phyloP scores from a whole-genome alignment of 1,140 invertebrate species.

The Hyles euphorbiae region DNA sequence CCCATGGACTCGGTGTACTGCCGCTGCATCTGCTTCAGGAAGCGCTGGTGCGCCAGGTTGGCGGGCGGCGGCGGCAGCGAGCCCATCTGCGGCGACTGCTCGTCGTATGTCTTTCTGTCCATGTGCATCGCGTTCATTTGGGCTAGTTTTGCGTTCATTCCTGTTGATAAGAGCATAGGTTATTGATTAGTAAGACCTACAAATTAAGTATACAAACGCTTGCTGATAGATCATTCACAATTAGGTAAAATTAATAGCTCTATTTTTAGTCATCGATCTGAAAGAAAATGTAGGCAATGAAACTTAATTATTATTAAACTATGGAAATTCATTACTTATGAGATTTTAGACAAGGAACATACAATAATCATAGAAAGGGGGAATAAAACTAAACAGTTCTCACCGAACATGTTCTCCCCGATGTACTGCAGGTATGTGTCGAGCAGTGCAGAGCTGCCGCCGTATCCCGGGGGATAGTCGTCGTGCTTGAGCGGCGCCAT shows the following conservation, averaged over 20 bases:
- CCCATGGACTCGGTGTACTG: conserved; percentile 67
- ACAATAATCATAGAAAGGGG: no score
- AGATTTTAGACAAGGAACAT: no score
- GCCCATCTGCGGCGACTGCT: conserved; percentile 66
- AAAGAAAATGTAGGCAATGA: neutral
- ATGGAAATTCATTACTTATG: neutral
- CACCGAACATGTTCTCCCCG: conserved; percentile 84
- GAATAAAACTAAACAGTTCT: conserved; percentile 16
- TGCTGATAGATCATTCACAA: no score
- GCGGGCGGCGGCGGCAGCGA: conserved; percentile 66
- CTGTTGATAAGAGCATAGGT: conserved; percentile 36
- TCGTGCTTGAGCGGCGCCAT: conserved; percentile 54
- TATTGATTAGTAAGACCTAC: no score
- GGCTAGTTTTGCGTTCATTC: conserved; percentile 81
- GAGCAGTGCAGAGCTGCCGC: conserved; percentile 83
- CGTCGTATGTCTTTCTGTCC: conserved; percentile 73
- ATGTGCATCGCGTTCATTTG: conserved; percentile 82
- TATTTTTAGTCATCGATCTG: no score
- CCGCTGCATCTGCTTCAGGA: conserved; percentile 78
- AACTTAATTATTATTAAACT: no score
- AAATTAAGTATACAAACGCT: no score
- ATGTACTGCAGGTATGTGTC: conserved; percentile 91
- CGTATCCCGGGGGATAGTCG: conserved; percentile 75
- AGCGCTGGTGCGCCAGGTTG: conserved; percentile 75
- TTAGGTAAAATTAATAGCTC: no score